These are phyloP conservation scores for Geococcyx californianus DNA, from an alignment of 2,113 vertebrate genomes.

Conservation along the genomic window DNA sequence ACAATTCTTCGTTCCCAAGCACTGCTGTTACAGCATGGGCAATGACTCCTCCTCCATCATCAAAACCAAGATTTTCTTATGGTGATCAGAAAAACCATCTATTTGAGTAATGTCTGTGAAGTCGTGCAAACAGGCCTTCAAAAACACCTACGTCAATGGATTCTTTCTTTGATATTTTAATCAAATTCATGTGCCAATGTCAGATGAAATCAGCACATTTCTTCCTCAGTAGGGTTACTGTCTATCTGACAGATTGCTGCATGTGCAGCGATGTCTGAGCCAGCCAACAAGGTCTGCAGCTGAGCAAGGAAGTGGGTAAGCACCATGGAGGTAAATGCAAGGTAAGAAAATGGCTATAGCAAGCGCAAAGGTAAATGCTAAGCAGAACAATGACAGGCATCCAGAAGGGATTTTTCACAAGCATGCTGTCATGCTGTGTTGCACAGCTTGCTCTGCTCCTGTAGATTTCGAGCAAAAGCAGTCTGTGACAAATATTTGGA, in stretches of 20 bases:
- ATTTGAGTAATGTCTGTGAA: not conserved
- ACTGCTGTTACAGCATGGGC: not conserved
- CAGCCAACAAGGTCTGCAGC: not conserved
- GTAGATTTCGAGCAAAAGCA: constrained; percentile 5
- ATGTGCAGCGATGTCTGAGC: not conserved
- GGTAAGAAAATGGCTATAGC: constrained; percentile 16
- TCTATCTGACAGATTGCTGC: not conserved
- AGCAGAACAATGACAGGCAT: constrained; percentile 13
- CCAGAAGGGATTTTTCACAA: constrained; percentile 46
- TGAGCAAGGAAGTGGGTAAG: constrained; percentile 12
- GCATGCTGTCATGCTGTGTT: not conserved
- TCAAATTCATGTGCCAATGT: not conserved
- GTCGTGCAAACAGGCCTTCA: not conserved
- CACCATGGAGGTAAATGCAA: not conserved
- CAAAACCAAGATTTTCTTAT: not conserved
- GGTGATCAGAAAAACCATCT: not conserved
- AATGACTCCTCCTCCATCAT: not conserved
- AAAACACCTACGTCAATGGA: not conserved
- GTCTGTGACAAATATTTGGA: constrained; percentile 61
- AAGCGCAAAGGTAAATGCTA: constrained; percentile 12
- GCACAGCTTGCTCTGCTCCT: constrained; percentile 52
- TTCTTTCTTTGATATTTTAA: constrained; percentile 22
- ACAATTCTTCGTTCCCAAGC: not conserved
- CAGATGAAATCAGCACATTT: constrained; percentile 30
- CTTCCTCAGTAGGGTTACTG: not conserved